Conservation (phyloP, 2,888 invertebrate genomes). For the Drosophila helvetica region DNA sequence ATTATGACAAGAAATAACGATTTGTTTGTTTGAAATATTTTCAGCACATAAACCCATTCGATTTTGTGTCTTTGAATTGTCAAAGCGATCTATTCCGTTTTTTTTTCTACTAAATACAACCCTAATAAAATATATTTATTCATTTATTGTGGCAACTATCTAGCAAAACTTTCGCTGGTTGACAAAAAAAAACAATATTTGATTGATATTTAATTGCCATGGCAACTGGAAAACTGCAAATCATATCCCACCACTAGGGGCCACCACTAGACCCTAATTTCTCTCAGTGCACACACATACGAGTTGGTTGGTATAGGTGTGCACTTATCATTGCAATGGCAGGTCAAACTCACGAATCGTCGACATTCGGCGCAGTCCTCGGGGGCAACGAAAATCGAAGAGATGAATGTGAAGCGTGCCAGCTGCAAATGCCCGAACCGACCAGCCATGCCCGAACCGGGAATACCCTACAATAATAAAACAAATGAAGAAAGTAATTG, state of each 20-base stretch:
- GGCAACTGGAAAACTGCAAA: conserved; percentile 14
- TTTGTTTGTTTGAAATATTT: not conserved
- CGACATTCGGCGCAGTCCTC: conserved; percentile 3
- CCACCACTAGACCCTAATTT: conserved; percentile 1
- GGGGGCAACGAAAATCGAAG: conserved; percentile 54
- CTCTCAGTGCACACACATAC: conserved; percentile 43
- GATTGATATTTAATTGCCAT: conserved; percentile 7
- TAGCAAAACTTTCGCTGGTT: not conserved
- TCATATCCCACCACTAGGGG: not conserved
- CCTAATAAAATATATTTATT: not conserved
- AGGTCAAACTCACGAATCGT: conserved; percentile 55
- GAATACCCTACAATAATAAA: conserved; percentile 45
- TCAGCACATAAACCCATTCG: conserved; percentile 3
- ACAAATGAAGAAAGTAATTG: not conserved
- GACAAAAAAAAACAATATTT: not conserved
- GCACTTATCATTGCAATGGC: conserved; percentile 56
- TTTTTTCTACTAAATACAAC: not conserved
- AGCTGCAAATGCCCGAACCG: conserved; percentile 58
- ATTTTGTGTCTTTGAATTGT: not conserved
- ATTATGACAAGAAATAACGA: not conserved
- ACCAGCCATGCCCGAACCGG: not conserved
- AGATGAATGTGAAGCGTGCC: conserved; percentile 71
- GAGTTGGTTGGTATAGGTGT: conserved; percentile 37
- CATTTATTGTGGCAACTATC: not conserved
- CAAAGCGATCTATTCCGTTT: too few species aligned